A percentile compares a stretch with the other conserved stretches of the same genome.
Conservation (phyloP, 2,113 vertebrate species). For the Cyprinodon tularosa region DNA sequence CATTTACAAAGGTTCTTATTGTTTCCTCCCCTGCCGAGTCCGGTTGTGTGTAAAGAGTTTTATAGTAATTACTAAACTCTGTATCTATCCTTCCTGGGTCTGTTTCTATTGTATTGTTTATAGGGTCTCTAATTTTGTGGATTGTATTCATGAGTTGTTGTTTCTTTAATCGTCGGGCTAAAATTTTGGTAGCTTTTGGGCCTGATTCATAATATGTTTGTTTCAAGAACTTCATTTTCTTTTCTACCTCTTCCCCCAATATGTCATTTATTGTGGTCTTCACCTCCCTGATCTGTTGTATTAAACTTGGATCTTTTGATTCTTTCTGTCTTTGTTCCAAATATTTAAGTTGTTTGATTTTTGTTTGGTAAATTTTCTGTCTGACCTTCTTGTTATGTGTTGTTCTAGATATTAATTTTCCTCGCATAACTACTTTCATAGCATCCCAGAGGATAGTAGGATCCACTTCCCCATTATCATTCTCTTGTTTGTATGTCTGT, state of each 20-base stretch:
- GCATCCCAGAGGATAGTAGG: not conserved
- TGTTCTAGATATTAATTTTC: not conserved
- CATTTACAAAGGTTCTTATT: too few relatives aligned
- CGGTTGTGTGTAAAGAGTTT: too few relatives aligned
- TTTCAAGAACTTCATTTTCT: not conserved
- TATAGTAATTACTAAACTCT: not conserved
- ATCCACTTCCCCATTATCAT: not conserved
- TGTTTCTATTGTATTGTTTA: not conserved
- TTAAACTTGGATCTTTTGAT: not conserved
- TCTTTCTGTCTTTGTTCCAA: not conserved
- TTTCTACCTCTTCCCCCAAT: not conserved
- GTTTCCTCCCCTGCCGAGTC: too few relatives aligned
- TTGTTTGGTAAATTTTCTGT: not conserved
- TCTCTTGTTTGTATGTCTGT: not conserved
- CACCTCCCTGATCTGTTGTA: not conserved
- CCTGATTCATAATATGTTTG: not conserved
- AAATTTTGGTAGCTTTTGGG: too few relatives aligned
- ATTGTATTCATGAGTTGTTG: not conserved
- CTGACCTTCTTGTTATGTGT: not conserved
- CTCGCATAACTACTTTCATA: not conserved
- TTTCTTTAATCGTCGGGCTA: not conserved
- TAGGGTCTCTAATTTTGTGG: not conserved
- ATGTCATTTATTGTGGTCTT: not conserved
- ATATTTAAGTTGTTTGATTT: not conserved
- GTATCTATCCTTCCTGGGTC: not conserved